Evolutionary conservation across 2,888 invertebrate genomes (phyloP).

Genomic region (Sylvicola cinctus): DNA sequence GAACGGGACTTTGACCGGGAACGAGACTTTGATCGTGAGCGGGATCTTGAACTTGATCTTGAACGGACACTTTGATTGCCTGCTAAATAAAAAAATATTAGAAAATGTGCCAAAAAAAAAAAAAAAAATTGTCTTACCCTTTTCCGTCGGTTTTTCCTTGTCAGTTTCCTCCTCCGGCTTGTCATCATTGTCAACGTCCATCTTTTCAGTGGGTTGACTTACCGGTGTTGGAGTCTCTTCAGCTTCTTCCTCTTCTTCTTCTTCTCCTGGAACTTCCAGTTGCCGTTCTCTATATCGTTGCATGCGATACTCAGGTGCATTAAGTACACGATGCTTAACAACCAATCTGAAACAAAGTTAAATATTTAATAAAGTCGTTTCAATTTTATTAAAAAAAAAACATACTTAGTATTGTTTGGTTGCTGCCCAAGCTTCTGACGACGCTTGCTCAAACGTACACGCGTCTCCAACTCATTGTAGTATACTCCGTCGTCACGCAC

Average conservation of each 20-base stretch:
- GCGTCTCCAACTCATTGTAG: slow-evolving; percentile 89
- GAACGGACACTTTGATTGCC: no score
- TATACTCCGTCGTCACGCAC: slow-evolving; percentile 77
- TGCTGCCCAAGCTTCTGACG: slow-evolving; percentile 54
- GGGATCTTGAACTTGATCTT: slow-evolving; percentile 5
- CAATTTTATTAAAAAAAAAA: not conserved
- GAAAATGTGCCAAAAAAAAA: no score
- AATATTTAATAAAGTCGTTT: not conserved
- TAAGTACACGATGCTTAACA: slow-evolving; percentile 74
- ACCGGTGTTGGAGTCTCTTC: slow-evolving; percentile 5
- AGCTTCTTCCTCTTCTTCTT: slow-evolving; percentile 47
- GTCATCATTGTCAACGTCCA: slow-evolving; percentile 11
- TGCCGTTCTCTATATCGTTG: slow-evolving; percentile 71
- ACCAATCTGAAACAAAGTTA: slow-evolving; percentile 31
- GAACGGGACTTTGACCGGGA: slow-evolving; percentile 16
- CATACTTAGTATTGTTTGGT: slow-evolving; percentile 22
- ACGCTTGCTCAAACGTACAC: slow-evolving; percentile 83
- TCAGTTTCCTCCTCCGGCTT: slow-evolving; percentile 8
- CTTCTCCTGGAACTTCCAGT: slow-evolving; percentile 61
- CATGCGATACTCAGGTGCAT: slow-evolving; percentile 67
- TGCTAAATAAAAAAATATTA: no score
- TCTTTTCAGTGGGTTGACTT: slow-evolving; percentile 9
- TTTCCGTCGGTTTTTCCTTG: no score
- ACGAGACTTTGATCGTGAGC: slow-evolving; percentile 5
- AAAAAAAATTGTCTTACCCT: no score